Conservation (phyloP, 1,140 invertebrate genomes). For the Solenopsis fugax region DNA sequence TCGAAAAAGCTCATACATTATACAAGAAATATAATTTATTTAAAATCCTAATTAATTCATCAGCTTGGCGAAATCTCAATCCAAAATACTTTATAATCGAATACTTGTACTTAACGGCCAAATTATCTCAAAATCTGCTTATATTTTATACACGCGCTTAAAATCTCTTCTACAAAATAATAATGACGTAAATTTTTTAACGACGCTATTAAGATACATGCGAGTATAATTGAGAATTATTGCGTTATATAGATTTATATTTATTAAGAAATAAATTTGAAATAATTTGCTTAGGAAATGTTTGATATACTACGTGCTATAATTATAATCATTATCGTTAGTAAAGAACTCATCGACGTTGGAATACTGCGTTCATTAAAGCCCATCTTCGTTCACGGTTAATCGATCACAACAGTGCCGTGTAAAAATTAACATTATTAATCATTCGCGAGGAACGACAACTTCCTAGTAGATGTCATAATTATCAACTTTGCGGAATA, state of each 20-base stretch:
- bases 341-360: neutral
- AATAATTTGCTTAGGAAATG: neutral
- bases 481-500: constrained; percentile 58
- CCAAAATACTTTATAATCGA: too few relatives aligned
- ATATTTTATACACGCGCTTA: too few relatives aligned
- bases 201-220: too few relatives aligned
- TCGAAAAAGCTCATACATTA: too few relatives aligned
- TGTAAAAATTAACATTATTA: constrained; percentile 51
- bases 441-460: constrained; percentile 24
- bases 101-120: too few relatives aligned
- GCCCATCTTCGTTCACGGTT: constrained; percentile 8
- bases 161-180: too few relatives aligned
- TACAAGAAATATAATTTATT: too few relatives aligned
- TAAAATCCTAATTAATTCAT: too few relatives aligned
- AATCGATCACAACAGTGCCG: constrained; percentile 14
- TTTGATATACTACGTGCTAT: neutral
- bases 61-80: too few relatives aligned
- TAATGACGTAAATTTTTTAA: too few relatives aligned
- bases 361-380: neutral
- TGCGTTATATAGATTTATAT: neutral
- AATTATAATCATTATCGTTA: neutral
- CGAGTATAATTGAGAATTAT: too few relatives aligned
- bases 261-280: neutral
- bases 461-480: constrained; percentile 30
- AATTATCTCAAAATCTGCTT: too few relatives aligned